These are phyloP conservation scores for Nymphalis c-album DNA, from an alignment of 2,888 invertebrate species.

Conservation along the genomic window DNA sequence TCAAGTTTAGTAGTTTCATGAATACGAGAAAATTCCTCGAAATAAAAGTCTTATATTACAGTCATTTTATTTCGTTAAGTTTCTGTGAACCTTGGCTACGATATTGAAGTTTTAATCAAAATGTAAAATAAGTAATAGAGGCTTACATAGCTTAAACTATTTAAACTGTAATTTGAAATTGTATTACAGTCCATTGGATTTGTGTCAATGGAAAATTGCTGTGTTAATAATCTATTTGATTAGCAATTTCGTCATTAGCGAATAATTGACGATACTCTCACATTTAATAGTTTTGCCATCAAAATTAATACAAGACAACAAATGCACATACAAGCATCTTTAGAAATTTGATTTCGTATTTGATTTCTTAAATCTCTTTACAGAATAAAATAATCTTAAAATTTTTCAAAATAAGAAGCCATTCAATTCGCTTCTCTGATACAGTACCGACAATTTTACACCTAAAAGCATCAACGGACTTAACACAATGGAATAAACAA, in stretches of 20 bases:
- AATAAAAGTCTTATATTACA: conserved; percentile 5
- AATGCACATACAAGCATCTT: too few species aligned
- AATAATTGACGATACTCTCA: too few species aligned
- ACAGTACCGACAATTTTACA: not conserved
- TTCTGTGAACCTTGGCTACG: not conserved
- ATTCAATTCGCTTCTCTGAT: not conserved
- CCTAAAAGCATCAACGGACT: not conserved
- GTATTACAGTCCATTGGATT: too few species aligned
- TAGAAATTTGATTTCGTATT: too few species aligned
- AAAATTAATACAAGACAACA: too few species aligned
- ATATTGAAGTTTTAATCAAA: not conserved
- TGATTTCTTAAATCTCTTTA: not conserved
- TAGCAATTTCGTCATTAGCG: too few species aligned
- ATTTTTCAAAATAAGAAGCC: not conserved
- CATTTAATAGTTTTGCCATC: too few species aligned
- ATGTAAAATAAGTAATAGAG: not conserved
- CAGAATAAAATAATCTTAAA: not conserved
- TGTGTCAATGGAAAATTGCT: too few species aligned
- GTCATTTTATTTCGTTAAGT: conserved; percentile 1
- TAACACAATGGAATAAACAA: conserved; percentile 16
- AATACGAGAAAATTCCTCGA: conserved; percentile 4
- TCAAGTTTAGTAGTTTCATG: conserved; percentile 2
- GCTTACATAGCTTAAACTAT: not conserved
- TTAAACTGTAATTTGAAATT: not conserved
- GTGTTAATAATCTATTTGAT: too few species aligned